Evolutionary conservation across 2,113 vertebrate species (phyloP).

Genomic region (Cranoglanis bouderius): DNA sequence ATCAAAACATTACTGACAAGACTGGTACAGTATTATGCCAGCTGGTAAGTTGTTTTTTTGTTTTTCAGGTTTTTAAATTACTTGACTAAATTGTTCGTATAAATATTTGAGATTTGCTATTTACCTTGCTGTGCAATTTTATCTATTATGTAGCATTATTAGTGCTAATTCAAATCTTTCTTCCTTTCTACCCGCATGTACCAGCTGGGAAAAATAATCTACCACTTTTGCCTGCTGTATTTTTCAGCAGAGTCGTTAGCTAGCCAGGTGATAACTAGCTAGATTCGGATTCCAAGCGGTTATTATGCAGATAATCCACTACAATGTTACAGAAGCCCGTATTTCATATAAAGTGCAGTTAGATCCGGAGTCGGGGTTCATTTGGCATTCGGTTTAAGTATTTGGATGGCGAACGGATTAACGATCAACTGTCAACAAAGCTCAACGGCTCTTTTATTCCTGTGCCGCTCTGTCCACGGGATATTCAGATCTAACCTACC

Average conservation of each 20-base stretch:
- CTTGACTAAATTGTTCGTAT: neutral
- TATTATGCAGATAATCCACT: neutral
- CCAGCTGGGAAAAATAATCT: neutral
- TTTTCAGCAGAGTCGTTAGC: neutral
- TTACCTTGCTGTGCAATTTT: neutral
- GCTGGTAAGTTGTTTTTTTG: neutral
- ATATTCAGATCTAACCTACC: constrained; percentile 52
- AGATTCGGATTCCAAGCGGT: neutral
- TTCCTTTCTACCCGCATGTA: neutral
- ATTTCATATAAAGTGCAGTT: neutral
- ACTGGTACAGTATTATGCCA: neutral
- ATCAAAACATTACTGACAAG: neutral
- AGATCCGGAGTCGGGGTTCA: neutral
- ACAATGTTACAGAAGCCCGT: neutral
- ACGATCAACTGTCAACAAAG: constrained; percentile 13
- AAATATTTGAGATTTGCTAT: neutral
- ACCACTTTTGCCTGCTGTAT: neutral
- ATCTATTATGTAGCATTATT: neutral
- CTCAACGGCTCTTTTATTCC: neutral
- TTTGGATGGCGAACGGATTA: neutral
- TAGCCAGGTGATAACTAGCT: neutral
- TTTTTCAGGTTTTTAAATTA: neutral
- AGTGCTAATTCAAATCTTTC: neutral
- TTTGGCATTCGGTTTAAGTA: neutral
- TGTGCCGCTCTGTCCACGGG: neutral